Percentiles rank a stretch among this genome's conserved stretches.
Evolutionary conservation across 2,888 invertebrate genomes (phyloP).

Genomic region (Lithophane semibrunnea): DNA sequence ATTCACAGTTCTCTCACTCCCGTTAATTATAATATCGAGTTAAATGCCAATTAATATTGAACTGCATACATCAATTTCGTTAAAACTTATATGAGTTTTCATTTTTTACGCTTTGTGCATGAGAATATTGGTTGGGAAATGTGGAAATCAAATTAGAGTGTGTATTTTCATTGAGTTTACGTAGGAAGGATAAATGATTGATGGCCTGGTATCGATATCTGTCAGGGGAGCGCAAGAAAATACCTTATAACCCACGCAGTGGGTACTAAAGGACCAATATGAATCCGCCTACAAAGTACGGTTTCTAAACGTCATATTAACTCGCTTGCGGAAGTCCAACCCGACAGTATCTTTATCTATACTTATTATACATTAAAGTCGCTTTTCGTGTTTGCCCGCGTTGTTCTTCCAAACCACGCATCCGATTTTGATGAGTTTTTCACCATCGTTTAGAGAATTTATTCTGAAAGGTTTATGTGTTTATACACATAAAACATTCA

Average conservation of each 20-base stretch:
- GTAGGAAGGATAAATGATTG: constrained; percentile 24
- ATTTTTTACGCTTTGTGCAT: background rate
- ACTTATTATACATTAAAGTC: no score
- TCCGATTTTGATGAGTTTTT: no score
- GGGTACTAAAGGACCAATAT: background rate
- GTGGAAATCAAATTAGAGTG: background rate
- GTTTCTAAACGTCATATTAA: background rate
- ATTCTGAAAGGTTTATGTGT: no score
- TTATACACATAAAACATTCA: no score
- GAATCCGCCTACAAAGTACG: background rate
- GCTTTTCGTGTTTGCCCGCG: no score
- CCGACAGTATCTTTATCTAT: no score
- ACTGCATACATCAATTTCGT: background rate
- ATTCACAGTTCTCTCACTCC: constrained; percentile 20
- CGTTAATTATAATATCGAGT: constrained; percentile 35
- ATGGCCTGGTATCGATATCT: constrained; percentile 27
- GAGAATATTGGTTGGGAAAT: constrained; percentile 11
- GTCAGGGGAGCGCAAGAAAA: constrained; percentile 1
- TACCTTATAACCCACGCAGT: constrained; percentile 5
- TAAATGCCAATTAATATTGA: constrained; percentile 38
- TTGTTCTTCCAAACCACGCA: no score
- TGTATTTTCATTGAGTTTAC: constrained; percentile 12
- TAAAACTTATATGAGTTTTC: background rate
- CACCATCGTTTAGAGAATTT: no score
- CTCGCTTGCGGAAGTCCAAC: background rate